A percentile compares a stretch with the other conserved stretches of the same genome.
phyloP scores from a whole-genome alignment of 2,888 invertebrate species.

The Leuctra nigra region DNA sequence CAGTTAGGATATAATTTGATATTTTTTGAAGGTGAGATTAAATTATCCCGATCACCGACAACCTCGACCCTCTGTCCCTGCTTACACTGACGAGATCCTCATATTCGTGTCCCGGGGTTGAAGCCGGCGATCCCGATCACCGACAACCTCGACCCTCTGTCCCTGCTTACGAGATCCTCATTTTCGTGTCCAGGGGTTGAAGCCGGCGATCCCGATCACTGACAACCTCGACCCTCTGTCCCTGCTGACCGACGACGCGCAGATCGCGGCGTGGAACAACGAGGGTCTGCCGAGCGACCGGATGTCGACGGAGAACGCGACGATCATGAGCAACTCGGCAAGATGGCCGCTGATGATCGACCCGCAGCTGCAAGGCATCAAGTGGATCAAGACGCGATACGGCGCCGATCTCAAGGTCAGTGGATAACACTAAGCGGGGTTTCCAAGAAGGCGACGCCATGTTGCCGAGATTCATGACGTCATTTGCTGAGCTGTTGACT shows the following conservation, averaged over 20 bases:
- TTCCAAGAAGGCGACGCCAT: no score
- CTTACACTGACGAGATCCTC: no score
- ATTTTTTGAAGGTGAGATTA: no score
- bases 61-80: slow-evolving; percentile 74
- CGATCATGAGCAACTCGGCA: slow-evolving; percentile 80
- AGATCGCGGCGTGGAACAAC: slow-evolving; percentile 91
- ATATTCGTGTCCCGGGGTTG: no score
- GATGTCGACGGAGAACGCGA: slow-evolving; percentile 93
- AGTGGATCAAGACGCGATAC: slow-evolving; percentile 91
- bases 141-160: slow-evolving; percentile 69
- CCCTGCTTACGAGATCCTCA: no score
- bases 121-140: slow-evolving; percentile 73
- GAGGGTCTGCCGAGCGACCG: slow-evolving; percentile 85
- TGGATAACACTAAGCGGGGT: no score
- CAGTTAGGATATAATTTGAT: no score
- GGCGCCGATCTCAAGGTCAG: slow-evolving; percentile 53
- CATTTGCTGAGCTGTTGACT: no score
- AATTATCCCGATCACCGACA: slow-evolving; percentile 76
- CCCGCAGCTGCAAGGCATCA: slow-evolving; percentile 84
- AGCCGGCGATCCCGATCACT: slow-evolving; percentile 72
- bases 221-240: slow-evolving; percentile 71
- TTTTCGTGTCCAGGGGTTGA: no score
- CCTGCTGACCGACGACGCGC: slow-evolving; percentile 88
- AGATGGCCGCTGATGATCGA: slow-evolving; percentile 95
- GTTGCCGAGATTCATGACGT: no score